Base-by-base conservation (phyloP, 2,113 vertebrate genomes). In the Odocoileus virginianus region DNA sequence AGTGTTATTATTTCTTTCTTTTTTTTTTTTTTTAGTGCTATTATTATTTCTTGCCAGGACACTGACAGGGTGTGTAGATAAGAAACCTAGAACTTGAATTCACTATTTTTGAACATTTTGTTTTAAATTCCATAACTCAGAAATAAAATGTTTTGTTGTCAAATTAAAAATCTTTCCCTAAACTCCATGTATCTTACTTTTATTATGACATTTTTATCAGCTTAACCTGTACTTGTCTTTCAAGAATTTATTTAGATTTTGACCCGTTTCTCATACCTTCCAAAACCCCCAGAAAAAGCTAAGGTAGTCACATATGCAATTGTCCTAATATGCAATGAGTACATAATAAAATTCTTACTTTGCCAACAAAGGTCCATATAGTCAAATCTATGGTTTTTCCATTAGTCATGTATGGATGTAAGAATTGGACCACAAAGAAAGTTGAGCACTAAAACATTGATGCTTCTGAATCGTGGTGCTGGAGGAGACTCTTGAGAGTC, bases 361-460 rank as follows among this genome's bases (percentile, higher is more conserved):
- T 74, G 43, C 40, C 0, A 0, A 76, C 40, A 76, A 15, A 14
- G 13, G 12, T 76, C 40, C 3, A 0, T 43, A 7, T 43, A 43
- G 6, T 43, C 40, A 76, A 76, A 27, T 6, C 71, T 43, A 43
- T 76, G 71, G 23, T 13, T 40, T 76, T 76, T 27, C 40, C 40
- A 2, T 40, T 43, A 27, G 71, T 76, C 71, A 43, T 27, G 23
- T 76, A 43, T 43, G 40, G 71, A 43, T 76, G 23, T 76, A 23
- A 76, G 12, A 76, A 12, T 27, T 76, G 23, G 40, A 27, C 71
- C 2, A 27, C 27, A 27, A 76, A 76, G 71, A 76, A 76, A 15
- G 6, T 7, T 27, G 40, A 76, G 6, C 23, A 15, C 36, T 7
- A 6, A 3, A 76, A 13, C 43, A 43, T 7, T 4, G 3, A 43